Evolutionary conservation across 2,113 vertebrate genomes (phyloP).

Genomic region (Eclectus roratus): DNA sequence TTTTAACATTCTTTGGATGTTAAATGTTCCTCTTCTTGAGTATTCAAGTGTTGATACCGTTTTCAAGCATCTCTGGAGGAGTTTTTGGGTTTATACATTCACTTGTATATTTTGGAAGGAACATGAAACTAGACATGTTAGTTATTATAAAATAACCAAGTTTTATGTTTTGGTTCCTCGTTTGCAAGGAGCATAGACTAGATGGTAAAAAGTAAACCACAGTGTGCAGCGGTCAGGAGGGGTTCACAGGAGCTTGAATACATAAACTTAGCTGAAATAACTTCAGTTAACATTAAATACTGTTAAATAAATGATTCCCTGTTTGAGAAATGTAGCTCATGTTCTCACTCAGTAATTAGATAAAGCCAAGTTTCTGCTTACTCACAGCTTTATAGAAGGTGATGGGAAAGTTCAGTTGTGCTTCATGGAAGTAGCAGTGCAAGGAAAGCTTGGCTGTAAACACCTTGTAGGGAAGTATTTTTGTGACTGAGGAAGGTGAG

Average conservation of each 20-base stretch:
- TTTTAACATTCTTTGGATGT: background rate
- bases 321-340: background rate
- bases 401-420: background rate
- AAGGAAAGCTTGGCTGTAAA: background rate
- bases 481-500: background rate
- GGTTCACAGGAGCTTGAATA: background rate
- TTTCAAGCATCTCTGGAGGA: background rate
- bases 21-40: background rate
- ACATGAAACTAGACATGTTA: background rate
- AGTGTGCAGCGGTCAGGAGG: background rate
- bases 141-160: background rate
- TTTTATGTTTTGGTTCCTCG: background rate
- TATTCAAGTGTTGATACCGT: background rate
- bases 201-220: background rate
- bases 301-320: background rate
- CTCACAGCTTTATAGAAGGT: background rate
- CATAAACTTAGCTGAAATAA: accelerated
- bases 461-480: background rate
- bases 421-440: background rate
- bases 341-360: background rate
- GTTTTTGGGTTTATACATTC: background rate
- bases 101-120: background rate
- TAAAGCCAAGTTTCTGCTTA: background rate
- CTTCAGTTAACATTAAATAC: background rate
- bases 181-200: background rate